Evolutionary conservation across 1,140 invertebrate genomes (phyloP), one percentile per base, ranked within the genome.

Genomic region (Drosophila littoralis): DNA sequence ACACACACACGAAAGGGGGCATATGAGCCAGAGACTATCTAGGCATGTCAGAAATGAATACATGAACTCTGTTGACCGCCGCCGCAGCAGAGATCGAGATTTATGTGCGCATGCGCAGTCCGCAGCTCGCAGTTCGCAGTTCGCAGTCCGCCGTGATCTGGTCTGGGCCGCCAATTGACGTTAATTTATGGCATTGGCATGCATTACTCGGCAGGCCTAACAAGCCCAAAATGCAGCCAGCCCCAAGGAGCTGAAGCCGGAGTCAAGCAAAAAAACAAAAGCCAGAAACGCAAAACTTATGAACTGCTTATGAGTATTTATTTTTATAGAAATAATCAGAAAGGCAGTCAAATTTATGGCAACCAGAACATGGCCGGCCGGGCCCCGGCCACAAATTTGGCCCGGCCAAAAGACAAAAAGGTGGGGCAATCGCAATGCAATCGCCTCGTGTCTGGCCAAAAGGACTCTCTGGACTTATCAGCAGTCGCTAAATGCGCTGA

Each of bases 251-350:
- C 73, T 28, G 22, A 28, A 28, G 22, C 22, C 22, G 22, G 22
- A 28, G 22, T 28, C 22, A 28, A 28, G 22, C 22, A 70, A 70
- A 43, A 63, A 46, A 76, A 72, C 66, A 76, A 88, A 84, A 77
- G 48, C 66, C 42, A 84, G 60, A 83, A 66, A 66, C 42, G 50
- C 77, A 71, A 75, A 75, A 85, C 75, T 85, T 86, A 86, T 86
- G 82, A 86, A 86, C 82, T 86, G 79, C 82, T 88, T 86, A 88
- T 88, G 76, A 88, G 76, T 88, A 83, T 86, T 88, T 86, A 86
- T 88, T 88, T 84, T 72, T 88, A 78, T 89, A 89, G 77, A 86
- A 86, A 88, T 86, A 79, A 88, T 86, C 82, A 86, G 81, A 82
- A 67, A 79, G 76, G 59, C 82, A 80, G 63, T 70, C 80, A 89